A percentile compares a stretch with the other conserved stretches of the same genome.
Conservation (phyloP, 2,797 vertebrate species). For the Sebastes vulpes region DNA sequence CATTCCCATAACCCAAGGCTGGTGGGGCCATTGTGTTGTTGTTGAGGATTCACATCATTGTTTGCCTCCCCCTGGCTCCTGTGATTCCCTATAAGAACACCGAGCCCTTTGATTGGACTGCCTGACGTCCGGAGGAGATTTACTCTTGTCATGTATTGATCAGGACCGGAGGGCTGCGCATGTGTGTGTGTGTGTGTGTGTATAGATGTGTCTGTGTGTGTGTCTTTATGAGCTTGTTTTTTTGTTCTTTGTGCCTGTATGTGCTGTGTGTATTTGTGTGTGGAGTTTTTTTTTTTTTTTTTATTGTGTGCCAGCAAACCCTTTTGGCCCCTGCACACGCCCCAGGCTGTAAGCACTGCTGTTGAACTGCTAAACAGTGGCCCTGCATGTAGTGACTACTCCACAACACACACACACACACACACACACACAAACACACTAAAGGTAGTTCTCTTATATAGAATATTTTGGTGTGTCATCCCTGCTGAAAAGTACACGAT, state of each 20-base stretch:
- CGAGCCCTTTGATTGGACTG: constrained; percentile 86
- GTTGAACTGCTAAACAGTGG: constrained; percentile 84
- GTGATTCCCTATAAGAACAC: constrained; percentile 85
- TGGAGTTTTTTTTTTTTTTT: constrained; percentile 28
- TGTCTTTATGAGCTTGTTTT: constrained; percentile 72
- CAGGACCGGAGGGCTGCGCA: constrained; percentile 80
- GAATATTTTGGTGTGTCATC: constrained; percentile 55
- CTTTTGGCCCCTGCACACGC: constrained; percentile 78
- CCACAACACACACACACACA: constrained; percentile 29
- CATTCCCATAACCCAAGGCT: constrained; percentile 80
- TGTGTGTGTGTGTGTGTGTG: constrained; percentile 55
- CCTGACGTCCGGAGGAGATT: constrained; percentile 86
- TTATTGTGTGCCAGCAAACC: constrained; percentile 79
- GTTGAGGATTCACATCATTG: constrained; percentile 84
- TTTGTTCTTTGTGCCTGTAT: constrained; percentile 61
- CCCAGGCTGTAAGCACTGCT: constrained; percentile 78
- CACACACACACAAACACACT: not conserved
- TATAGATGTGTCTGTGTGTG: constrained; percentile 26
- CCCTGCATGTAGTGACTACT: constrained; percentile 74
- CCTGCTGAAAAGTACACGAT: constrained; percentile 9
- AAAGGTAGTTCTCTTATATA: constrained; percentile 22
- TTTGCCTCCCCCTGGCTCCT: constrained; percentile 81
- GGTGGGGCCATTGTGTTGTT: constrained; percentile 79
- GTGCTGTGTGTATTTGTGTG: constrained; percentile 38
- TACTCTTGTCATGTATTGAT: constrained; percentile 89